Evolutionary conservation across 2,113 vertebrate species (phyloP), one percentile per base, ranked within the genome.

Genomic region (Chaetops frenatus): DNA sequence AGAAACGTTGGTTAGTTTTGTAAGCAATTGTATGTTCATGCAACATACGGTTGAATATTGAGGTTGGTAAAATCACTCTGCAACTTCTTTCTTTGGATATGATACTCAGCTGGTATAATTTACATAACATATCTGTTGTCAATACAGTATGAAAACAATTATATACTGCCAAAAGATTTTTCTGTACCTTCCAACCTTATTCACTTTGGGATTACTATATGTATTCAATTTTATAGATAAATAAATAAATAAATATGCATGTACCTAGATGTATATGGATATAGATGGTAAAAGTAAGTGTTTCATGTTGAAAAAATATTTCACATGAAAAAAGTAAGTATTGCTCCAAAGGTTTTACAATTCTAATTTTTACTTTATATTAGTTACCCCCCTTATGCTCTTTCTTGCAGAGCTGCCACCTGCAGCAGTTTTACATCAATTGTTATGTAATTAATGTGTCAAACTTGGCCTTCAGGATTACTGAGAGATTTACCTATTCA

Each of bases 361-460:
- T 12, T 81, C 29, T 61, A 66, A 54, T 78, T 93, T 70, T 91
- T 29, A 47, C 33, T 87, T 72, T 72, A 20, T 25, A 15, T 77
- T 80, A 91, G 44, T 54, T 83, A 61, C 28, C 70, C 22, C 3
- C 11, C 45, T 44, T 44, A 48, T 25, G 22, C 42, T 62, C 11
- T 27, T 80, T 60, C 31, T 81, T 86, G 77, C 70, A 65, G 50
- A 95, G 58, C 36, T 88, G n/a, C 31, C n/a, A 73, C 62, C 42
- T 81, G 72, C 58, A 90, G 82, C 27, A 56, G 22, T 64, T 90
- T 88, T 62, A 60, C 42, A 71, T 40, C 47, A 78, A 69, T 62
- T 74, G 20, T 71, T 76, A 22, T 19, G 25, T 53, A 83, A 92
- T 60, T 90, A n/a, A 66, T 16, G 11, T 80, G 66, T 72, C 76